Base-by-base conservation (phyloP, 2,797 vertebrate species). In the Parauchenoglanis punctatus region DNA sequence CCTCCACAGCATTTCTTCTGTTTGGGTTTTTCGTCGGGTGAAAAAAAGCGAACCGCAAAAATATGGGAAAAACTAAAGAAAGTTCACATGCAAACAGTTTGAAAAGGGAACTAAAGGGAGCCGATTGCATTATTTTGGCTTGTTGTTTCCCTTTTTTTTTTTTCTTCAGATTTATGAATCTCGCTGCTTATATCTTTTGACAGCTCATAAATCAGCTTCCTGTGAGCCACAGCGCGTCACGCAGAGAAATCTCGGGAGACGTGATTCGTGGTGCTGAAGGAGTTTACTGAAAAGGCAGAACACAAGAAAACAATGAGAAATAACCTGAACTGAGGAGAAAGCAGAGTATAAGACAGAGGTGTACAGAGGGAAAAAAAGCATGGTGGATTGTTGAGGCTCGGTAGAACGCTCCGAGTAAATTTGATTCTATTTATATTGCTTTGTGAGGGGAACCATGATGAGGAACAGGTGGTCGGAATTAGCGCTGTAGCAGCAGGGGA, bases 121-220 rank as follows among this genome's bases (percentile, higher is more conserved):
- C 20, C 11, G 58, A 75, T 81, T 84, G 44, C 86, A 67, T 85
- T 67, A 83, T 88, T 85, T 72, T 52, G 68, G 23, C 52, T 88
- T 70, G 35, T 46, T 83, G n/a, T 65, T 49, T 77, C n/a, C 1
- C 49, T 81, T 68, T 85, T 75, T 81, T 28, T 52, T 11, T 13
- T 52, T 52, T 15, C 11, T 84, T 86, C 58, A 58, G 89, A 18
- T 20, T 95, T 96, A 95, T 95, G 95, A 96, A 96, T 96, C 95
- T 93, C 80, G 90, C 93, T 91, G 92, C 92, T 95, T 93, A 93
- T 93, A 90, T 93, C 92, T 92, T 93, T 89, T 95, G 95, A 94
- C 96, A 96, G 95, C 95, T 95, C 95, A 93, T 97, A 96, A 96
- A 97, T 97, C 96, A 96, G 91, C 85, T 92, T 93, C 90, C 83